These are phyloP conservation scores for Eueides isabella DNA, from an alignment of 1,140 invertebrate species.

Conservation along the genomic window DNA sequence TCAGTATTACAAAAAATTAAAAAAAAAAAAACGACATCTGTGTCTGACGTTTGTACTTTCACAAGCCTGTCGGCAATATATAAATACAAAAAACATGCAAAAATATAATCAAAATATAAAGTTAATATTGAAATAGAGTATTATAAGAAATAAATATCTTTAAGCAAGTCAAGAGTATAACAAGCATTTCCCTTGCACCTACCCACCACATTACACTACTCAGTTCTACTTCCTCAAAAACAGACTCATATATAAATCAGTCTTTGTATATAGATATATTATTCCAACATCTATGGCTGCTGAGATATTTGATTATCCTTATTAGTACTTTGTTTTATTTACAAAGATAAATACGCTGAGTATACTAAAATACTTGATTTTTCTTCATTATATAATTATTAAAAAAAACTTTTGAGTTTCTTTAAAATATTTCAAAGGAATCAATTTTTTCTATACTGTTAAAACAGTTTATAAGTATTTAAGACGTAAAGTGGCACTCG, in stretches of 20 bases:
- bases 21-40: too few relatives aligned
- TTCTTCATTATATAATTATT: too few relatives aligned
- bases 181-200: background rate
- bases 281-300: background rate
- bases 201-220: background rate
- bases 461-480: slow-evolving; percentile 17
- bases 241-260: background rate
- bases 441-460: slow-evolving; percentile 17
- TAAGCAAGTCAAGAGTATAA: background rate
- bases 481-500: slow-evolving; percentile 29
- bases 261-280: background rate
- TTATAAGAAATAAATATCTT: background rate
- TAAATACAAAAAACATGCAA: too few relatives aligned
- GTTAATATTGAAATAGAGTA: background rate
- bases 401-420: background rate
- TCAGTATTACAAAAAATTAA: too few relatives aligned
- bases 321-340: background rate
- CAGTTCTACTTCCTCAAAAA: background rate
- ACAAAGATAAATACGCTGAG: background rate
- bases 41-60: too few relatives aligned
- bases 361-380: too few relatives aligned
- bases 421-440: background rate
- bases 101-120: background rate
- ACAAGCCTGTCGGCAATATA: too few relatives aligned
- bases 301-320: background rate